These are phyloP conservation scores for Semnornis frantzii DNA, from an alignment of 2,113 vertebrate genomes.

Conservation along the genomic window DNA sequence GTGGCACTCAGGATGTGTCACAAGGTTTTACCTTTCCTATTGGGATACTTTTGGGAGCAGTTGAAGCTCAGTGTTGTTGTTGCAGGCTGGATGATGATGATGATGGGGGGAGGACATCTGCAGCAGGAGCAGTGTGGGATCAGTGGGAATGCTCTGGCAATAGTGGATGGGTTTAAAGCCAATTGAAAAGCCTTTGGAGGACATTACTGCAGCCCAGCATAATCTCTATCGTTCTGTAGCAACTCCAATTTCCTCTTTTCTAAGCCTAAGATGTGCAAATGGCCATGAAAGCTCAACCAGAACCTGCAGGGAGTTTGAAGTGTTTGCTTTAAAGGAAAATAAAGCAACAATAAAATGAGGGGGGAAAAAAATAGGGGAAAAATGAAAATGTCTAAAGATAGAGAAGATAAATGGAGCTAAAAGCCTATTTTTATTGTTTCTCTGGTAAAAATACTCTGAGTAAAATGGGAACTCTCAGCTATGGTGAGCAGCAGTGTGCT, in stretches of 20 bases:
- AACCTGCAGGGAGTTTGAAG: background rate
- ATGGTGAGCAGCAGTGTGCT: too few species aligned
- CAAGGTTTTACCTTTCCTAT: background rate
- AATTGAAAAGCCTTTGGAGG: fast-evolving
- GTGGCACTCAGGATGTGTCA: background rate
- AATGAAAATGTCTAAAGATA: background rate
- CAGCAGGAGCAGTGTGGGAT: background rate
- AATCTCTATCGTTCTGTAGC: background rate
- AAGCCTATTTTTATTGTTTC: background rate
- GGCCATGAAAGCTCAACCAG: background rate
- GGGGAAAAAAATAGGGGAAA: too few species aligned
- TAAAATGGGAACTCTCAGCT: background rate
- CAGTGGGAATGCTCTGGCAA: background rate
- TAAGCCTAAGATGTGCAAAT: background rate
- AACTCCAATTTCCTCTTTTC: background rate
- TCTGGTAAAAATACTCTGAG: background rate
- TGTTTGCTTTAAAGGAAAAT: background rate
- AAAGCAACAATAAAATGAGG: background rate
- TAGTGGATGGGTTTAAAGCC: background rate
- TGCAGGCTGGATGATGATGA: background rate
- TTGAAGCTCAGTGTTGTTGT: background rate
- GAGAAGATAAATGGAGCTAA: background rate
- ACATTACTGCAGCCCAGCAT: background rate
- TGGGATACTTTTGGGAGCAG: background rate
- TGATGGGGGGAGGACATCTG: background rate